phyloP scores from a whole-genome alignment of 2,797 vertebrate genomes.

The Trachurus trachurus region DNA sequence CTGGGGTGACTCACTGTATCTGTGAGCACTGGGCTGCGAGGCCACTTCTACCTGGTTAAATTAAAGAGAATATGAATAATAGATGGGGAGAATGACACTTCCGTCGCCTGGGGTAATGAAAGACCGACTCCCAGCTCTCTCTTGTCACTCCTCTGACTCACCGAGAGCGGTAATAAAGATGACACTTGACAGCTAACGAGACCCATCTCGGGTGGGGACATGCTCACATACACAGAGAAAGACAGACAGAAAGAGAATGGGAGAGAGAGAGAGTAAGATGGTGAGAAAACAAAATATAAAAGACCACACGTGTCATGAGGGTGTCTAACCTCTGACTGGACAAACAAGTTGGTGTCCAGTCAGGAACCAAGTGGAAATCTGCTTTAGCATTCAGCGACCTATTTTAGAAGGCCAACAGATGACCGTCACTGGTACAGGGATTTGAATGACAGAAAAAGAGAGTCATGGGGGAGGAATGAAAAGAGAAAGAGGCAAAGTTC shows the following conservation, averaged over 20 bases:
- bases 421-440: constrained; percentile 56
- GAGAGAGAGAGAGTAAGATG: constrained; percentile 14
- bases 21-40: constrained; percentile 64
- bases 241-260: constrained; percentile 35
- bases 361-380: constrained; percentile 31
- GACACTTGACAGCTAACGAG: constrained; percentile 89
- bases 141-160: constrained; percentile 86
- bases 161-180: constrained; percentile 87
- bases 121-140: constrained; percentile 83
- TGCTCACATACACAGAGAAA: constrained; percentile 54
- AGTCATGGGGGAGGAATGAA: constrained; percentile 12
- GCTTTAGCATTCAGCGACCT: constrained; percentile 47
- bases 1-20: constrained; percentile 66
- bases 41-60: constrained; percentile 85
- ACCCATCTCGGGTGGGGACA: constrained; percentile 69
- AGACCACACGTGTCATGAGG: constrained; percentile 61
- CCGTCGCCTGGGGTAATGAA: constrained; percentile 85
- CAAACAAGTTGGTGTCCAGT: constrained; percentile 63
- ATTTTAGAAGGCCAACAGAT: constrained; percentile 62
- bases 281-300: constrained; percentile 60
- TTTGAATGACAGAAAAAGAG: constrained; percentile 7
- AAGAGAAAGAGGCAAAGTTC: constrained; percentile 11
- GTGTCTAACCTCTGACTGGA: constrained; percentile 65
- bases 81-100: constrained; percentile 86
- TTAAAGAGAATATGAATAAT: constrained; percentile 88